Percentiles rank a stretch among this genome's conserved stretches.
These are phyloP conservation scores for Cyprinodon tularosa DNA, from an alignment of 2,113 vertebrate species.

Conservation along the genomic window DNA sequence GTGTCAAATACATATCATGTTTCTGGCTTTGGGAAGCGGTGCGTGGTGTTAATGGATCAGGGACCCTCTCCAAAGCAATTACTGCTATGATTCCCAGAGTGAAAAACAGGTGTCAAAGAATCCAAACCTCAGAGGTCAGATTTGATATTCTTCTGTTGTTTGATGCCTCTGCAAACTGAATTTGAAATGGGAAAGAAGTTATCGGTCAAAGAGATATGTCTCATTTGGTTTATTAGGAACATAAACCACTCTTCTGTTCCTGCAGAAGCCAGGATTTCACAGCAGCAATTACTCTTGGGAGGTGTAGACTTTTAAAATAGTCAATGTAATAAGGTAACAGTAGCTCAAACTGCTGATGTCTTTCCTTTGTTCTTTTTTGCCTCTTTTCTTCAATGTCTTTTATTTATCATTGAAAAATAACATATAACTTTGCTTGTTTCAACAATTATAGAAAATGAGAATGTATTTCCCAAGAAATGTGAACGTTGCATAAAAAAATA, in stretches of 20 bases:
- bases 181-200: constrained; percentile 41
- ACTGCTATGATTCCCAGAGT: constrained; percentile 50
- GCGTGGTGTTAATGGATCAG: constrained; percentile 65
- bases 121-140: constrained; percentile 54
- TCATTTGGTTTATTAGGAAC: constrained; percentile 4
- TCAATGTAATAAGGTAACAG: background rate
- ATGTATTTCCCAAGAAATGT: too few relatives aligned
- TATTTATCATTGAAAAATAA: too few relatives aligned
- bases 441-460: too few relatives aligned
- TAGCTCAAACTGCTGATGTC: background rate
- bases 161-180: constrained; percentile 6
- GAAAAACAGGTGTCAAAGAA: constrained; percentile 67
- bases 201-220: background rate
- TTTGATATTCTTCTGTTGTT: constrained; percentile 56
- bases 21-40: constrained; percentile 50
- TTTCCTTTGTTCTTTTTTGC: background rate
- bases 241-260: background rate
- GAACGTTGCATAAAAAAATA: too few relatives aligned
- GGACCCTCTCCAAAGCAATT: constrained; percentile 72
- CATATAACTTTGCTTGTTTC: too few relatives aligned
- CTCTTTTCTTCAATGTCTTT: too few relatives aligned
- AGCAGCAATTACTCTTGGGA: background rate
- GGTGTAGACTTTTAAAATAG: background rate
- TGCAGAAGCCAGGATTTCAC: background rate
- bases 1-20: constrained; percentile 71